A percentile compares a stretch with the other conserved stretches of the same genome.
phyloP scores from a whole-genome alignment of 2,888 invertebrate species.

The Drosophila tripunctata region DNA sequence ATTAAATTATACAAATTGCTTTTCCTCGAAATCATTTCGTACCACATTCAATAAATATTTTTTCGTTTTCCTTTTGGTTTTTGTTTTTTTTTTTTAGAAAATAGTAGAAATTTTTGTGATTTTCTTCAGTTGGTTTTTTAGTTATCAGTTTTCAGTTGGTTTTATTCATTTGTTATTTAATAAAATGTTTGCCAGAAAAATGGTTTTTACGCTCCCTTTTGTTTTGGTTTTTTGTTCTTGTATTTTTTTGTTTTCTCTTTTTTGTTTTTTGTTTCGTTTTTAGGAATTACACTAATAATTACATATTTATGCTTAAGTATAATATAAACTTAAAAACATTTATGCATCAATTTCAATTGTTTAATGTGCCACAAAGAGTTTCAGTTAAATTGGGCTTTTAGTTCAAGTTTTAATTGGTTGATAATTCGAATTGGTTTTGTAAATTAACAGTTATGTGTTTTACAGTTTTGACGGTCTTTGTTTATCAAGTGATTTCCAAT shows the following conservation, averaged over 20 bases:
- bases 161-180: conserved; percentile 1
- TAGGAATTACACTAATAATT: conserved; percentile 82
- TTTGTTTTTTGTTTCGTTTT: conserved; percentile 49
- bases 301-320: conserved; percentile 80
- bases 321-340: conserved; percentile 76
- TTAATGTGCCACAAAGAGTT: conserved; percentile 67
- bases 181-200: conserved; percentile 45
- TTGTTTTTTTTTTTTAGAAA: conserved; percentile 43
- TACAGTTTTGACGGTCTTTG: conserved; percentile 44
- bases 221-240: conserved; percentile 24
- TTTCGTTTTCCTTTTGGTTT: conserved; percentile 4
- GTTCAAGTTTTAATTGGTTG: not conserved
- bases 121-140: conserved; percentile 44
- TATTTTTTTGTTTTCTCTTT: conserved; percentile 27
- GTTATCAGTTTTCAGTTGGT: conserved; percentile 25
- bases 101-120: conserved; percentile 54
- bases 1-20: conserved; percentile 42
- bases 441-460: conserved; percentile 60
- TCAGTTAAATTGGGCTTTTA: conserved; percentile 40
- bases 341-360: conserved; percentile 68
- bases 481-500: conserved; percentile 54
- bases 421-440: conserved; percentile 37
- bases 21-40: conserved; percentile 6
- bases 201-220: conserved; percentile 50
- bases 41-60: conserved; percentile 34